Percentiles rank a stretch among this genome's conserved stretches.
Evolutionary conservation across 2,113 vertebrate species (phyloP).

Genomic region (Dissostichus mawsoni): DNA sequence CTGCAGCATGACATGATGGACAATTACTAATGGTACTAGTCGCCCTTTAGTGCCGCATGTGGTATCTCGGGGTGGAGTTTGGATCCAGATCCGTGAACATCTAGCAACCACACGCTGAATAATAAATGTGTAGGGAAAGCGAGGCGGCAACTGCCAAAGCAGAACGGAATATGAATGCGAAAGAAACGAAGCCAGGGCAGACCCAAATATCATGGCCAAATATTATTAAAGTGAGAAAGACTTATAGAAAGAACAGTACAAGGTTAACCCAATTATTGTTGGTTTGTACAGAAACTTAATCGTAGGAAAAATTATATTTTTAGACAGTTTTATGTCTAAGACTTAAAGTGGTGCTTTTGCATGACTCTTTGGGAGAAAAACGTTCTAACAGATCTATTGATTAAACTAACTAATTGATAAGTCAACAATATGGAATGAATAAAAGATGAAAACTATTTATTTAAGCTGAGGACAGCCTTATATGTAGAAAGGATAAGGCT

Average conservation of each 20-base stretch:
- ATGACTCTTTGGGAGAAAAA: too few relatives aligned
- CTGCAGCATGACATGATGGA: slow-evolving; percentile 42
- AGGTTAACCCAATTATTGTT: background rate
- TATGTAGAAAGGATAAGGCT: slow-evolving; percentile 7
- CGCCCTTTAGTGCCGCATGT: slow-evolving; percentile 18
- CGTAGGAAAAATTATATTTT: too few relatives aligned
- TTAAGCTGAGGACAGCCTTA: too few relatives aligned
- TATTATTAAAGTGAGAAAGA: slow-evolving; percentile 28
- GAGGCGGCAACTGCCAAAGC: slow-evolving; percentile 43
- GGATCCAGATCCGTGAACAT: slow-evolving; percentile 59
- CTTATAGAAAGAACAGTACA: background rate
- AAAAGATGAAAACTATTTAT: too few relatives aligned
- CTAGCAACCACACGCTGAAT: slow-evolving; percentile 60
- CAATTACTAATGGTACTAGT: slow-evolving; percentile 45
- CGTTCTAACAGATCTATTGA: too few relatives aligned
- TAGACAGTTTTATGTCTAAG: too few relatives aligned
- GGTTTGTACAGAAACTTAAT: too few relatives aligned
- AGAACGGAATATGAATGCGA: slow-evolving; percentile 36
- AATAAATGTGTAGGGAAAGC: slow-evolving; percentile 59
- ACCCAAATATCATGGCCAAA: slow-evolving; percentile 19
- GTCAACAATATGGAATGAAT: too few relatives aligned
- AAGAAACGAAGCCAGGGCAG: slow-evolving; percentile 11
- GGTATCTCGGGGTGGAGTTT: slow-evolving; percentile 40
- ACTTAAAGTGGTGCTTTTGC: too few relatives aligned
- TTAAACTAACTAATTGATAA: too few relatives aligned